phyloP scores from a whole-genome alignment of 2,797 vertebrate species.

The Poecilia wingei region DNA sequence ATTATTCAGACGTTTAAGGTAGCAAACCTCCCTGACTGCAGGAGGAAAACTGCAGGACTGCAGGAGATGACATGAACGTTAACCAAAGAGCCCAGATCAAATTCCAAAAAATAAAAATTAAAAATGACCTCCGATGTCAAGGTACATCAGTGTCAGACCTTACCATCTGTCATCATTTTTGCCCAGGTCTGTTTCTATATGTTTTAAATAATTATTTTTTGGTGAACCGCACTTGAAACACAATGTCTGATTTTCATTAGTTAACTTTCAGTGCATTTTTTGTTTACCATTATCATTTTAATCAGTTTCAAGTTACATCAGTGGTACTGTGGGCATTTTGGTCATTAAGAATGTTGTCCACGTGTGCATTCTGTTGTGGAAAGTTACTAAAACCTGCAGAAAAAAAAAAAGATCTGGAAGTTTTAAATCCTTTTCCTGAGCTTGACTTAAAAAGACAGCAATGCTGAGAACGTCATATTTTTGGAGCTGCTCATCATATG shows the following conservation, averaged over 20 bases:
- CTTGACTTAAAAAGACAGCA: not conserved
- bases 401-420: not conserved
- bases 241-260: not conserved
- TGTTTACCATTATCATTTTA: not conserved
- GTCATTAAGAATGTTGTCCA: too few relatives aligned
- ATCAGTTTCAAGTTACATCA: not conserved
- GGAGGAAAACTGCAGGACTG: not conserved
- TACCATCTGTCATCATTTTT: not conserved
- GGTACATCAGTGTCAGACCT: not conserved
- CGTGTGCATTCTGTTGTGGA: not conserved
- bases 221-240: not conserved
- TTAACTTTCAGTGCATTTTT: not conserved
- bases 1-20: not conserved
- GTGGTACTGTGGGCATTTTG: too few relatives aligned
- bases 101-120: not conserved
- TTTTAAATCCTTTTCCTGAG: not conserved
- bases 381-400: not conserved
- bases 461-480: not conserved
- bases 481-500: not conserved
- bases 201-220: not conserved
- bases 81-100: not conserved
- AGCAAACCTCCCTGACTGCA: not conserved
- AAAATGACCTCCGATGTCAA: not conserved
- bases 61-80: too few relatives aligned
- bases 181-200: not conserved